Conservation (phyloP, 2,113 vertebrate species). For the Rostratula benghalensis region DNA sequence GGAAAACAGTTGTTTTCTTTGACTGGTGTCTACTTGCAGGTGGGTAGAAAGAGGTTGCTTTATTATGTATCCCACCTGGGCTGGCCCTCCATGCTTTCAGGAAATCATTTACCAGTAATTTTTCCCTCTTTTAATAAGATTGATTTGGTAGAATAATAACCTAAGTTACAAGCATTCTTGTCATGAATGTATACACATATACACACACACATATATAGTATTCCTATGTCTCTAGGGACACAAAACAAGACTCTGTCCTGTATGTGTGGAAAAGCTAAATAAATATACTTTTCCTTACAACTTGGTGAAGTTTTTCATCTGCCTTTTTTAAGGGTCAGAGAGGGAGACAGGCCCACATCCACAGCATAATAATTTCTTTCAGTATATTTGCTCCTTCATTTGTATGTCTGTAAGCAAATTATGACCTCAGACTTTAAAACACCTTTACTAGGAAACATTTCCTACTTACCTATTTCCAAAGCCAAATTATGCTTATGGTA, state of each 20-base stretch:
- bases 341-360: neutral
- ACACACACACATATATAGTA: neutral
- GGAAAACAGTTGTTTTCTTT: neutral
- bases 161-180: neutral
- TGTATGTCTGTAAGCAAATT: neutral
- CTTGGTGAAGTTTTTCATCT: neutral
- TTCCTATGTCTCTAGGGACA: neutral
- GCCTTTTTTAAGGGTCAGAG: neutral
- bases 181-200: neutral
- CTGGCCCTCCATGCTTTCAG: neutral
- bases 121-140: neutral
- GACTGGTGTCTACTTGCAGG: neutral
- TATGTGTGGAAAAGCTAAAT: too few relatives aligned
- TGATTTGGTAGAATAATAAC: neutral
- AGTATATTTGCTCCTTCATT: neutral
- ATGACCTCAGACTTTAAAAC: neutral
- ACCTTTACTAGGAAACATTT: constrained; percentile 6
- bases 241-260: neutral
- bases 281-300: neutral
- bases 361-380: neutral
- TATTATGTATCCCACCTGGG: neutral
- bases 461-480: constrained; percentile 38
- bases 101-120: neutral
- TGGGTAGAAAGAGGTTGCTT: neutral
- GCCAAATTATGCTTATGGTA: neutral